Base-by-base conservation (phyloP, 2,888 invertebrate species). In the Ophion ventricosus region DNA sequence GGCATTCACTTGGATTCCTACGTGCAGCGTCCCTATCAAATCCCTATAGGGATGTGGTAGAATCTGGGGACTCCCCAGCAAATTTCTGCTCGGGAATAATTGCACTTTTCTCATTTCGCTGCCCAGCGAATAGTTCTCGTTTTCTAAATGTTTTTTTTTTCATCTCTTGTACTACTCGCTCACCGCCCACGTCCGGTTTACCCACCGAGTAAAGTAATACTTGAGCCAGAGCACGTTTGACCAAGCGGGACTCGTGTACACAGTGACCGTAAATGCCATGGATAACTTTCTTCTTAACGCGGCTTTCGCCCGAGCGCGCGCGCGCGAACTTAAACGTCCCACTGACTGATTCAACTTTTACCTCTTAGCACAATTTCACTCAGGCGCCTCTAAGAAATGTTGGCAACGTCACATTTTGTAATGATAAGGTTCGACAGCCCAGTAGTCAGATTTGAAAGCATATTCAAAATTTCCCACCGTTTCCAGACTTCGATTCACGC, bases 281-380 rank as follows among this genome's bases (percentile, higher is more conserved):
- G 86, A 91, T 90, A 91, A 91, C 91, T 91, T 91, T 91, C 91
- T 91, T 91, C 85, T 85, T 57, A 61, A 17, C 64, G 25, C 73
- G 86, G 92, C 92, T 92, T 92, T 92, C 92, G 90, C 92, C 89
- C 87, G 86, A 49, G 57, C 20, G 25, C 87, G 79, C 87, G 80
- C 87, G 87, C 85, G 80, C 87, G 87, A 84, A 87, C 82, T 82
- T 74, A 74, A 86, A 91, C 90, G 92, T 91, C 91, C 92, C 90
- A 92, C 92, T 92, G 91, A 91, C 91, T 92, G 91, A 91, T 90
- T 90, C 91, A 90, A 92, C 92, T 92, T 91, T 92, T 92, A 92
- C 92, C 92, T 91, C 91, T 91, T 92, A 92, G 91, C 92, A 92
- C 91, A 92, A 90, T 92, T 92, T 92, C 91, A 91, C 91, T 90